phyloP scores from a whole-genome alignment of 2,113 vertebrate genomes.

The Nematolebias whitei region DNA sequence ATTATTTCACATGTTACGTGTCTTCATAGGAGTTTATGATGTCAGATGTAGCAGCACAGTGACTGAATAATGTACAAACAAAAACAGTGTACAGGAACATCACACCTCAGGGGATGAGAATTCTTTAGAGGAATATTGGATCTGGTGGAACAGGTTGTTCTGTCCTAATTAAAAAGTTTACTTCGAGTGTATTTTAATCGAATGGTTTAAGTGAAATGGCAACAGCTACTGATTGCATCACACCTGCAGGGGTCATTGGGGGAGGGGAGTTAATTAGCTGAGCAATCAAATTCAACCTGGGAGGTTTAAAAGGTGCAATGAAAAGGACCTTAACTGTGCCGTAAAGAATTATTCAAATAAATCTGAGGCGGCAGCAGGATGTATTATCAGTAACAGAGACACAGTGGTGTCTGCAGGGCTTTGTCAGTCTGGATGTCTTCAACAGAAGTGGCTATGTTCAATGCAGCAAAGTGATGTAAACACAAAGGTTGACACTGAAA shows the following conservation, averaged over 20 bases:
- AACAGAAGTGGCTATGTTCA: not conserved
- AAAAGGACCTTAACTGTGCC: slow-evolving; percentile 31
- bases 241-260: slow-evolving; percentile 23
- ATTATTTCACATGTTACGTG: slow-evolving; percentile 26
- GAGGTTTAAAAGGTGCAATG: slow-evolving; percentile 38
- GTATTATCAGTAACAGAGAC: slow-evolving; percentile 39
- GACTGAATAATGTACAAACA: slow-evolving; percentile 17
- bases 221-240: slow-evolving; percentile 31
- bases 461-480: not conserved
- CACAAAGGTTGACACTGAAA: too few species aligned
- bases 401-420: slow-evolving; percentile 15
- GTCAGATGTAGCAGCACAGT: not conserved
- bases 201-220: slow-evolving; percentile 28
- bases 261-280: not conserved
- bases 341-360: slow-evolving; percentile 35
- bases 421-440: not conserved
- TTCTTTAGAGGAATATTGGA: slow-evolving; percentile 45
- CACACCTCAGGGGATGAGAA: slow-evolving; percentile 28
- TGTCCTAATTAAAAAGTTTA: slow-evolving; percentile 57
- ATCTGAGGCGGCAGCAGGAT: slow-evolving; percentile 29
- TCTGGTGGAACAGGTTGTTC: slow-evolving; percentile 45
- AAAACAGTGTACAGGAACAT: slow-evolving; percentile 37
- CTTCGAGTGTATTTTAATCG: slow-evolving; percentile 46
- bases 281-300: slow-evolving; percentile 43
- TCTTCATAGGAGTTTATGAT: too few species aligned